These are phyloP conservation scores for Gallinago paraguaiae DNA, from an alignment of 2,113 vertebrate genomes.

Conservation along the genomic window DNA sequence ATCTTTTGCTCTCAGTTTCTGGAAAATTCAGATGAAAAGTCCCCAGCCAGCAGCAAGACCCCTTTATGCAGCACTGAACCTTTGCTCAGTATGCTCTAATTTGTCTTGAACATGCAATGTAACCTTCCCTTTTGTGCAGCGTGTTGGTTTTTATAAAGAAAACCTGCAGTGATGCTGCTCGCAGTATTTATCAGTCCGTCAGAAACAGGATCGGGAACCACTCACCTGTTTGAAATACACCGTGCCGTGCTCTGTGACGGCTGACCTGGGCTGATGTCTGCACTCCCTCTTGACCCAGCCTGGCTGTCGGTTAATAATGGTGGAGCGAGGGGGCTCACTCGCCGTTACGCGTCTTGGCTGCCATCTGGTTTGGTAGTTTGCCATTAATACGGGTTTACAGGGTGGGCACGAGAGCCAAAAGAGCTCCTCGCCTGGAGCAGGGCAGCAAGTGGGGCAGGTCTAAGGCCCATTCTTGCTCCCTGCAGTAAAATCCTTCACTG, in stretches of 20 bases:
- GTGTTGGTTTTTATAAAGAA: not conserved
- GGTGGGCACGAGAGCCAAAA: not conserved
- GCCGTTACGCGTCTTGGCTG: rapidly evolving
- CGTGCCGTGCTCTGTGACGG: not conserved
- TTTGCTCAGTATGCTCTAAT: not conserved
- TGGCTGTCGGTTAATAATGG: slow-evolving; percentile 33
- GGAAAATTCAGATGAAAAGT: not conserved
- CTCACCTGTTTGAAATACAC: not conserved
- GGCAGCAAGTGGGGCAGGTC: not conserved
- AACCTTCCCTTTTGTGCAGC: not conserved
- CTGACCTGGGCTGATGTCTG: not conserved
- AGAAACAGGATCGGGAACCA: not conserved
- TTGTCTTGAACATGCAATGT: not conserved
- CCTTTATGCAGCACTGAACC: not conserved
- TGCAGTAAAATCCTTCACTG: not conserved
- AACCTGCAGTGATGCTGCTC: rapidly evolving
- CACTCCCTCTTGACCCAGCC: slow-evolving; percentile 1
- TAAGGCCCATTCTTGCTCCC: not conserved
- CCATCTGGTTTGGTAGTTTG: not conserved
- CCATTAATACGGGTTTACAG: not conserved
- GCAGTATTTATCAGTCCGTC: not conserved
- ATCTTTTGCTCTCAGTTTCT: not conserved
- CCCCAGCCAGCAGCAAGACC: not conserved
- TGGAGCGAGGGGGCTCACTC: not conserved
- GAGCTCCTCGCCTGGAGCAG: not conserved